Evolutionary conservation across 1,140 invertebrate species (phyloP).

Genomic region (Heliconius congener): DNA sequence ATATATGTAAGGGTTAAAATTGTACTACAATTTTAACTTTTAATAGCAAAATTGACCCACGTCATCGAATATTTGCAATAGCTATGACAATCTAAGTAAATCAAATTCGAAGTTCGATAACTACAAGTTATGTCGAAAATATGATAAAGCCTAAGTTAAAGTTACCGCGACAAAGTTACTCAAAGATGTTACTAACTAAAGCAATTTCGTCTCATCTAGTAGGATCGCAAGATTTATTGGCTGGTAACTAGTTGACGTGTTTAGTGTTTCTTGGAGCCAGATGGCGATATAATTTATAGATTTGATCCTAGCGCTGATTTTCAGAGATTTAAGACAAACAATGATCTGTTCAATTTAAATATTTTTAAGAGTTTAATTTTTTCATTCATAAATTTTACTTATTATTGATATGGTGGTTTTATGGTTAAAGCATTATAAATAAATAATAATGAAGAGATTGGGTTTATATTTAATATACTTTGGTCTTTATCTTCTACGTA

Average conservation of each 20-base stretch:
- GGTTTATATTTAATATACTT: too few relatives aligned
- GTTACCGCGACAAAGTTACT: conserved; percentile 41
- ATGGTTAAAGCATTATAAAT: too few relatives aligned
- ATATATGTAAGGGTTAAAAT: too few relatives aligned
- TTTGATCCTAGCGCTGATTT: neutral
- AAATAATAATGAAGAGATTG: too few relatives aligned
- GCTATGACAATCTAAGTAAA: neutral
- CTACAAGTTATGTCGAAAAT: conserved; percentile 20
- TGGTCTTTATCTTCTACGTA: neutral
- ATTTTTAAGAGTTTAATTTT: neutral
- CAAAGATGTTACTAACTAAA: conserved; percentile 60
- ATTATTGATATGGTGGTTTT: conserved; percentile 1
- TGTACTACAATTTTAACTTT: too few relatives aligned
- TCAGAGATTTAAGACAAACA: neutral
- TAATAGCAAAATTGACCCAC: neutral
- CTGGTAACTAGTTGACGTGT: conserved; percentile 51
- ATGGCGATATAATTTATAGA: conserved; percentile 22
- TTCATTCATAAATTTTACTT: neutral
- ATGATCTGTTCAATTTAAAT: neutral
- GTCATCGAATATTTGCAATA: neutral
- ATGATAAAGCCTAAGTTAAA: conserved; percentile 27
- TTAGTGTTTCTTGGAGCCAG: conserved; percentile 36
- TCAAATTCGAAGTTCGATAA: neutral
- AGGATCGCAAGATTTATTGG: conserved; percentile 49
- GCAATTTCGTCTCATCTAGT: conserved; percentile 45